Percentiles rank a stretch among this genome's conserved stretches.
These are phyloP conservation scores for Biston stratarius DNA, from an alignment of 2,888 invertebrate species.

Conservation along the genomic window DNA sequence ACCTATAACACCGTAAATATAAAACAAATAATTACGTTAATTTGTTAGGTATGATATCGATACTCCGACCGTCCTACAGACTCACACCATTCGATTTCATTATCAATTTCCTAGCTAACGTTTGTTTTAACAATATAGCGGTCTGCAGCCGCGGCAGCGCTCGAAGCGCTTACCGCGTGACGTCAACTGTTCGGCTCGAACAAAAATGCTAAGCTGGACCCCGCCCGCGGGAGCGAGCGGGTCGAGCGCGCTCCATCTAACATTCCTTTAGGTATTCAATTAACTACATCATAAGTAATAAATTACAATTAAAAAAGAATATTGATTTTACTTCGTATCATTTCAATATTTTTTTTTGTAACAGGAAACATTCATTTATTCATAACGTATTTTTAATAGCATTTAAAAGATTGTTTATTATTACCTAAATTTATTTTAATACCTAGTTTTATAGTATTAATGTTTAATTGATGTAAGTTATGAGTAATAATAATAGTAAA, in stretches of 20 bases:
- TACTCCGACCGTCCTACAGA: slow-evolving; percentile 84
- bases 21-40: slow-evolving; percentile 86
- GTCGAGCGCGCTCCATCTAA: slow-evolving; percentile 78
- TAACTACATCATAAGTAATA: slow-evolving; percentile 86
- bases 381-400: slow-evolving; percentile 87
- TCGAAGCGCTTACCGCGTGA: slow-evolving; percentile 67
- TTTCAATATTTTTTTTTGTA: slow-evolving; percentile 86
- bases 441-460: slow-evolving; percentile 85
- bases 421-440: slow-evolving; percentile 87
- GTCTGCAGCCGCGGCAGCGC: slow-evolving; percentile 50
- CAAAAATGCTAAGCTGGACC: slow-evolving; percentile 58
- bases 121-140: slow-evolving; percentile 83
- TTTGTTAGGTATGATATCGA: slow-evolving; percentile 86
- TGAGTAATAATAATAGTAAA: slow-evolving; percentile 83
- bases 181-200: slow-evolving; percentile 61
- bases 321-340: slow-evolving; percentile 86
- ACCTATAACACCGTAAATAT: slow-evolving; percentile 87
- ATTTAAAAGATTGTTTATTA: slow-evolving; percentile 87
- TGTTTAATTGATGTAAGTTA: slow-evolving; percentile 86
- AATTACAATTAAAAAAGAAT: slow-evolving; percentile 86
- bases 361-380: slow-evolving; percentile 87
- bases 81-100: slow-evolving; percentile 85
- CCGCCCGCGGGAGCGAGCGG: slow-evolving; percentile 45
- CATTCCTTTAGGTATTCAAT: slow-evolving; percentile 81
- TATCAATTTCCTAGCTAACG: slow-evolving; percentile 87